A percentile compares a stretch with the other conserved stretches of the same genome.
These are phyloP conservation scores for Drosophila eugracilis DNA, from an alignment of 1,140 invertebrate genomes.

Conservation along the genomic window DNA sequence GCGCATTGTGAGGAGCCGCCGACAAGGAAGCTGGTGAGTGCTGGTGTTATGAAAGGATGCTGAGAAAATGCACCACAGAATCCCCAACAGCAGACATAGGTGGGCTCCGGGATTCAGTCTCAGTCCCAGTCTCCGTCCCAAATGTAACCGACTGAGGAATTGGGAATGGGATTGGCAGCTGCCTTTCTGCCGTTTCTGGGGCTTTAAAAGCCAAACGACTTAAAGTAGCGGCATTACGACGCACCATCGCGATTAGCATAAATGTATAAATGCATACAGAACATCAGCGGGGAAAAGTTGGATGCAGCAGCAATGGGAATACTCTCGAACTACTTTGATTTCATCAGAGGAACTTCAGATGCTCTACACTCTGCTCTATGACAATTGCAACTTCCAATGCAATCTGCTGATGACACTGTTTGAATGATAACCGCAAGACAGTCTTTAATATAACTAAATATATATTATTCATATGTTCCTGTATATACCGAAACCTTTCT, in stretches of 20 bases:
- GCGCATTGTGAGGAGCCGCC: constrained; percentile 66
- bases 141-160: constrained; percentile 40
- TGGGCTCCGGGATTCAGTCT: constrained; percentile 5
- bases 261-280: constrained; percentile 82
- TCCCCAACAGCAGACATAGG: constrained; percentile 41
- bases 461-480: no score
- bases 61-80: constrained; percentile 70
- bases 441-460: no score
- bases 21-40: constrained; percentile 57
- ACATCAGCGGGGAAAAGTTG: constrained; percentile 8
- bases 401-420: no score
- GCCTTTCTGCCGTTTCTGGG: constrained; percentile 37
- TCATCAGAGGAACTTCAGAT: neutral
- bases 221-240: constrained; percentile 82
- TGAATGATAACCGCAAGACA: no score
- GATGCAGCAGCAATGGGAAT: neutral
- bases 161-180: constrained; percentile 51
- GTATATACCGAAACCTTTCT: neutral
- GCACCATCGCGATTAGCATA: constrained; percentile 77
- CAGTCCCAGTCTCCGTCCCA: constrained; percentile 16
- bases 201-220: constrained; percentile 76
- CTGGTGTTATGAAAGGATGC: constrained; percentile 70
- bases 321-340: neutral
- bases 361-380: neutral
- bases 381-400: no score